Evolutionary conservation across 2,888 invertebrate genomes (phyloP).

Genomic region (Candidula unifasciata): DNA sequence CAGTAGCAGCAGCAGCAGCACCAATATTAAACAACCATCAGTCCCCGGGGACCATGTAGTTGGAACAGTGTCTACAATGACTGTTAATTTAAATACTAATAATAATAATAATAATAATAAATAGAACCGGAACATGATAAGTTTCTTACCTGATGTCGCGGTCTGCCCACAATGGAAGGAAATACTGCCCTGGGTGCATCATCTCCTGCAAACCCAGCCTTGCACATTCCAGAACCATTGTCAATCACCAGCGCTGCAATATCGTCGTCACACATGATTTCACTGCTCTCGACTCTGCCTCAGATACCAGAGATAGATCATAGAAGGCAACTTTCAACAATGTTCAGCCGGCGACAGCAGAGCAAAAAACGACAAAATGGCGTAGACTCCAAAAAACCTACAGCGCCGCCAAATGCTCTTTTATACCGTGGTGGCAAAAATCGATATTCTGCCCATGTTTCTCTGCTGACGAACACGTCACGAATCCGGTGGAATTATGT

Average conservation of each 20-base stretch:
- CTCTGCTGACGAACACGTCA: background rate
- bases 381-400: background rate
- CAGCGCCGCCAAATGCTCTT: background rate
- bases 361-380: background rate
- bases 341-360: background rate
- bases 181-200: constrained; percentile 70
- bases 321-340: background rate
- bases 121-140: too few species aligned
- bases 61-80: too few species aligned
- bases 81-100: too few species aligned
- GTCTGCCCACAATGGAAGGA: constrained; percentile 69
- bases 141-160: constrained; percentile 68
- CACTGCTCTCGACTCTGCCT: background rate
- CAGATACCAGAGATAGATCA: background rate
- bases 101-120: too few species aligned
- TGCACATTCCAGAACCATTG: constrained; percentile 86
- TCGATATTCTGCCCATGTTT: constrained; percentile 11
- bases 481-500: background rate
- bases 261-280: constrained; percentile 61
- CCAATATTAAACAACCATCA: too few species aligned
- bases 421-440: background rate
- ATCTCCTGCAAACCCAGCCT: constrained; percentile 72
- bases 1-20: too few species aligned
- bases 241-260: constrained; percentile 55
- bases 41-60: too few species aligned